A percentile compares a stretch with the other conserved stretches of the same genome.
These are phyloP conservation scores for Nannoperca australis DNA, from an alignment of 2,797 vertebrate species.

Conservation along the genomic window DNA sequence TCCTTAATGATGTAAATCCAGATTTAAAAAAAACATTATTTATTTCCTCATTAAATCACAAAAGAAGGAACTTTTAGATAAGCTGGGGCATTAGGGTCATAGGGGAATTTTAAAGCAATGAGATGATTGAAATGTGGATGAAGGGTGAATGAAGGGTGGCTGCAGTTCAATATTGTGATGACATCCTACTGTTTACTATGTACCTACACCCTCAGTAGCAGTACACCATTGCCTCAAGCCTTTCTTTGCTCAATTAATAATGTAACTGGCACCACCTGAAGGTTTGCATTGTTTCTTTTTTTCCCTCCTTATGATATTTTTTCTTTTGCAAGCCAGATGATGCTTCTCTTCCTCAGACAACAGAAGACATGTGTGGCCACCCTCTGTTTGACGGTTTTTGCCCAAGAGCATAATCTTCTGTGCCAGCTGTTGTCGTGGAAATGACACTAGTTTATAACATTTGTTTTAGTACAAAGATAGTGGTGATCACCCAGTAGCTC, in stretches of 20 bases:
- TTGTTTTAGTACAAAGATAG: constrained; percentile 49
- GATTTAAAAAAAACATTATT: not conserved
- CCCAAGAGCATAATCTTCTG: constrained; percentile 45
- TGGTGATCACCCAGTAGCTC: constrained; percentile 36
- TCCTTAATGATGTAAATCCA: constrained; percentile 2
- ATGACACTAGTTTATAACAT: constrained; percentile 57
- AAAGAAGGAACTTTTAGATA: constrained; percentile 1
- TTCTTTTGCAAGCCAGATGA: constrained; percentile 49
- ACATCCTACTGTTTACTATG: not conserved
- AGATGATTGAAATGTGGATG: not conserved
- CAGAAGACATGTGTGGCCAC: constrained; percentile 48
- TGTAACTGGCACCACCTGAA: constrained; percentile 37
- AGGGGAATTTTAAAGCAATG: not conserved
- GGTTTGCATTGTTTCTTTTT: constrained; percentile 4
- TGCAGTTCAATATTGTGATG: not conserved
- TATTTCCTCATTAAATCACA: constrained; percentile 1
- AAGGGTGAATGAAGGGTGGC: too few relatives aligned
- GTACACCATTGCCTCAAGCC: not conserved
- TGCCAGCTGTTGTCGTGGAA: constrained; percentile 66
- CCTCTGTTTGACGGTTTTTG: constrained; percentile 36
- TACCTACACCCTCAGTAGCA: not conserved
- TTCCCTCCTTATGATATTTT: constrained; percentile 27
- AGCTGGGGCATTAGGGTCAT: not conserved
- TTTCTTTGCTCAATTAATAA: constrained; percentile 40
- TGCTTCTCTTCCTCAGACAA: constrained; percentile 48